Evolutionary conservation across 2,113 vertebrate species (phyloP).

Genomic region (Scalopus aquaticus): DNA sequence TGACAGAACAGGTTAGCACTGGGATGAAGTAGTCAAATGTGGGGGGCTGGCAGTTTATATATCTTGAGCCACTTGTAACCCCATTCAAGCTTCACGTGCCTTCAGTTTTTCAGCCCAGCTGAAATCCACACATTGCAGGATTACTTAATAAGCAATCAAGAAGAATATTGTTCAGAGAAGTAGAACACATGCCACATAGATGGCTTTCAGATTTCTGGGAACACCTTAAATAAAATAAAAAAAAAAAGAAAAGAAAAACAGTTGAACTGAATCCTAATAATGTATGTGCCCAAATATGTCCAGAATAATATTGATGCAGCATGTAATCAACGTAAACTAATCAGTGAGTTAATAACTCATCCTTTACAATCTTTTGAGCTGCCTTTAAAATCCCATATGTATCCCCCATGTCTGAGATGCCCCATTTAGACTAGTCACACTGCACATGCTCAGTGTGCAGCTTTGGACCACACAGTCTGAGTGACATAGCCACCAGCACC

Average conservation of each 20-base stretch:
- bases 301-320: not conserved
- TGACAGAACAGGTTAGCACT: not conserved
- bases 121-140: not conserved
- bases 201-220: not conserved
- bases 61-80: not conserved
- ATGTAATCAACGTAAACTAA: not conserved
- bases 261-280: not conserved
- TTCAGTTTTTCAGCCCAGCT: not conserved
- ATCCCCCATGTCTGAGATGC: rapidly evolving
- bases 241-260: not conserved
- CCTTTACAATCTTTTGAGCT: not conserved
- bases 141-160: not conserved
- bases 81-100: not conserved
- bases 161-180: not conserved
- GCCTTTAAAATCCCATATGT: not conserved
- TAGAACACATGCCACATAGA: not conserved
- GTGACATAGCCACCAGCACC: not conserved
- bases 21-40: not conserved
- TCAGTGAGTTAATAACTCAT: not conserved
- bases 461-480: not conserved
- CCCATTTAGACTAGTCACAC: not conserved
- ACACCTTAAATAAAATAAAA: not conserved
- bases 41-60: no score
- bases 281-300: not conserved
- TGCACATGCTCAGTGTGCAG: not conserved